Base-by-base conservation (phyloP, 2,888 invertebrate species). In the Cheilosia grossa region DNA sequence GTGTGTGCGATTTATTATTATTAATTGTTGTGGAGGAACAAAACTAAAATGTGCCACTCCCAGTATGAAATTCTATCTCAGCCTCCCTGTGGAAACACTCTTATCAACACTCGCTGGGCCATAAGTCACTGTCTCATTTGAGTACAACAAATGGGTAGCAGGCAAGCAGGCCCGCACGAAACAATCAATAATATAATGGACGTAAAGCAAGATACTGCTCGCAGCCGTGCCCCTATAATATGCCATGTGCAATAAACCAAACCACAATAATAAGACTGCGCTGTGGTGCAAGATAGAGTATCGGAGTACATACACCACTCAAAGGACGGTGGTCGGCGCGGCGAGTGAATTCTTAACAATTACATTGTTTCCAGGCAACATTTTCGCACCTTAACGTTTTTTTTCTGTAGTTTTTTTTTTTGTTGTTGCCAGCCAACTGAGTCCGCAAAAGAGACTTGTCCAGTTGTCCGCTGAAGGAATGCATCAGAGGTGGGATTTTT, bases 51-150 rank as follows among this genome's bases (percentile, higher is more conserved):
- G 49, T 69, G 74, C 83, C 85, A 85, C 85, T 75, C 85, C 85
- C 85, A 75, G 49, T 9, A 70, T 72, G 80, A 85, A 85, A 85
- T 85, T 85, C 85, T 85, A 81, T 81, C 70, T 81, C 66, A 61
- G 66, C 33, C 70, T 61, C 49, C 56, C 58, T 70, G 58, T 56
- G 30, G 54, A 54, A 33, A 75, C 69, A 70, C 61, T 66, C 80
- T 85, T 85, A 85, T 85, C 85, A 85, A 79, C 83, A 83, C 83
- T 79, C 69, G 63, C 10, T 74, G 63, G 54, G 72, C 85, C 85
- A 85, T 85, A 85, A 81, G 85, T 85, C 85, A 85, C 85, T 85
- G 81, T 80, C 81, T 85, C 77, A 85, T 85, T 85, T 85, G 75
- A 81, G 70, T 67, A 72, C 81, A 85, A 85, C 67, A 85, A 85